Evolutionary conservation across 2,888 invertebrate species (phyloP).

Genomic region (Leptopilina myrica): DNA sequence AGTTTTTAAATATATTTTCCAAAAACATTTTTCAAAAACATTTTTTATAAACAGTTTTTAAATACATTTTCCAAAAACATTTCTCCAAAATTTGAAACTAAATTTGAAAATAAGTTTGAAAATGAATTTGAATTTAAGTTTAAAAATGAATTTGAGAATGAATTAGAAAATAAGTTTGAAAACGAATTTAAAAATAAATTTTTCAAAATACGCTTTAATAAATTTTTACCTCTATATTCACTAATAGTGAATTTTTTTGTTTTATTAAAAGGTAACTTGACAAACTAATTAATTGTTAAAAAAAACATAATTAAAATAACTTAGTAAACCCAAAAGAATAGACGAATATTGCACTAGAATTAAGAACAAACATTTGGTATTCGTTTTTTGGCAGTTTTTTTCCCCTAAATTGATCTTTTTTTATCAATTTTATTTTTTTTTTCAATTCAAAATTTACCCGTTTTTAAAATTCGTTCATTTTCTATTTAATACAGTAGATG

Average conservation of each 20-base stretch:
- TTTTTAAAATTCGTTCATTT: neutral
- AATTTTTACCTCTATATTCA: slow-evolving; percentile 8
- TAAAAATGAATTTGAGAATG: no score
- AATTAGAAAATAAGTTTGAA: no score
- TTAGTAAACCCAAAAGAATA: slow-evolving; percentile 52
- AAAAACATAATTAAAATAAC: slow-evolving; percentile 52
- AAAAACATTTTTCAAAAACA: no score
- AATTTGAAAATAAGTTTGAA: no score
- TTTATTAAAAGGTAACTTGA: neutral
- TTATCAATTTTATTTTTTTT: no score
- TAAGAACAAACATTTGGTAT: slow-evolving; percentile 63
- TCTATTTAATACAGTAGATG: neutral
- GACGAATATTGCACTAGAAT: slow-evolving; percentile 60
- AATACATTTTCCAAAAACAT: no score
- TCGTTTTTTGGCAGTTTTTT: slow-evolving; percentile 56
- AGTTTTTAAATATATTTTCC: no score
- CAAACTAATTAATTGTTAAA: neutral
- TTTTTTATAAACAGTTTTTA: no score
- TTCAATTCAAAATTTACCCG: no score
- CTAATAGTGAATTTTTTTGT: neutral
- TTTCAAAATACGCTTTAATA: slow-evolving; percentile 33
- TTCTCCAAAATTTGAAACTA: no score
- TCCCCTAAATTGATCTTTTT: slow-evolving; percentile 8
- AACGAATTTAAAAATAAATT: no score
- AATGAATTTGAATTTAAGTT: no score